Evolutionary conservation across 2,888 invertebrate species (phyloP).

Genomic region (Stegana nigrithorax): DNA sequence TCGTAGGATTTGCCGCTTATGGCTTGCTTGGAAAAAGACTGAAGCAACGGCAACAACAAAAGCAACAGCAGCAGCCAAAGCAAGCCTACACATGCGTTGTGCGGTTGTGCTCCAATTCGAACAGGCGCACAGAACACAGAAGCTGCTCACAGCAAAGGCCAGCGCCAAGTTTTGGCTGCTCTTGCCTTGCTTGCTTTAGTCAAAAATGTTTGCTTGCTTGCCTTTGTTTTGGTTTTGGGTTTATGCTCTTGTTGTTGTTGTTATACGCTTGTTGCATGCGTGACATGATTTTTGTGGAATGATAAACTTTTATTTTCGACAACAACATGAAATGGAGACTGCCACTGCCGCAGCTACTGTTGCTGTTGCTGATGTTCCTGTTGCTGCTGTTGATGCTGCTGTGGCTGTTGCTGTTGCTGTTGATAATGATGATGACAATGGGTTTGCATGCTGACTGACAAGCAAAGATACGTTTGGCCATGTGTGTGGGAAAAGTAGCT

Average conservation of each 20-base stretch:
- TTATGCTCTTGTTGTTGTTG: background rate
- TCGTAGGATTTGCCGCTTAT: no score
- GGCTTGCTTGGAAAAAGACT: no score
- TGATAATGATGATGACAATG: slow-evolving; percentile 12
- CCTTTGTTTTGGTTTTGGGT: slow-evolving; percentile 20
- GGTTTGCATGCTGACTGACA: slow-evolving; percentile 23
- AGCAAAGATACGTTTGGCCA: slow-evolving; percentile 3
- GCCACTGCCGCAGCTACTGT: slow-evolving; percentile 13
- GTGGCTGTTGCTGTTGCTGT: background rate
- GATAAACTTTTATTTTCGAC: slow-evolving; percentile 41
- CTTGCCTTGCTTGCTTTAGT: background rate
- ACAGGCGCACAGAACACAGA: slow-evolving; percentile 19
- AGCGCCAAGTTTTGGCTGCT: no score
- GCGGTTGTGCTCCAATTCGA: slow-evolving; percentile 39
- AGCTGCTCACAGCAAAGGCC: no score
- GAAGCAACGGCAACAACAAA: no score
- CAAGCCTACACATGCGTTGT: no score
- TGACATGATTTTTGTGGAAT: slow-evolving; percentile 59
- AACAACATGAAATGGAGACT: slow-evolving; percentile 8
- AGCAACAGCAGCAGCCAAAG: no score
- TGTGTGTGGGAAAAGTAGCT: background rate
- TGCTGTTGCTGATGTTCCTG: background rate
- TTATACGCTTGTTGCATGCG: slow-evolving; percentile 44
- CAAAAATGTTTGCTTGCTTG: slow-evolving; percentile 10
- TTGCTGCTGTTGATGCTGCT: background rate